Evolutionary conservation across 1,140 invertebrate genomes (phyloP).

Genomic region (Papilio aristodemus): DNA sequence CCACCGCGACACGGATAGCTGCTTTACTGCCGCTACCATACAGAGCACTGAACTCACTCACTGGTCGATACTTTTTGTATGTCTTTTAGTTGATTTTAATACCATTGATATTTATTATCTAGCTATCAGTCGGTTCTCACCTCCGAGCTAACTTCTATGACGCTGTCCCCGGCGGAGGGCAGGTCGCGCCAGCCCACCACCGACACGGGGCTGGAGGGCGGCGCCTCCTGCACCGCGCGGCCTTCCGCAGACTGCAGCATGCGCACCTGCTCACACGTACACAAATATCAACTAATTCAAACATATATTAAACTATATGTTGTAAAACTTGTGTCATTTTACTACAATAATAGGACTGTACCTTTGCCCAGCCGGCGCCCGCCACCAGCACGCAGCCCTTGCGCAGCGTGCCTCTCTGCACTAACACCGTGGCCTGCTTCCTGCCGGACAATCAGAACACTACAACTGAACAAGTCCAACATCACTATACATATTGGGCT

Average conservation of each 20-base stretch:
- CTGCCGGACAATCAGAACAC: slow-evolving; percentile 81
- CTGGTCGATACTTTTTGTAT: no score
- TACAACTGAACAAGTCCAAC: no score
- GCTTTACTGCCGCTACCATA: no score
- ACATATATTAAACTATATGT: no score
- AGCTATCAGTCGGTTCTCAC: slow-evolving; percentile 45
- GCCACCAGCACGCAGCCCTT: slow-evolving; percentile 91
- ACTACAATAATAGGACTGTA: slow-evolving; percentile 36
- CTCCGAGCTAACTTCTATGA: slow-evolving; percentile 91
- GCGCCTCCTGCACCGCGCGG: slow-evolving; percentile 83
- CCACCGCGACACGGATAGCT: no score
- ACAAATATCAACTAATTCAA: slow-evolving; percentile 10
- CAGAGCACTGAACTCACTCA: no score
- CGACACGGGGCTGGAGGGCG: slow-evolving; percentile 91
- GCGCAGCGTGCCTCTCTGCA: slow-evolving; percentile 94
- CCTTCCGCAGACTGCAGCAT: slow-evolving; percentile 92
- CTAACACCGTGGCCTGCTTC: slow-evolving; percentile 92
- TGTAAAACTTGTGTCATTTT: no score
- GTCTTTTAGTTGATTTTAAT: no score
- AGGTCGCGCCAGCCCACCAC: slow-evolving; percentile 94
- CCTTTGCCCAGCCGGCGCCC: slow-evolving; percentile 90
- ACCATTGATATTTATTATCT: no score
- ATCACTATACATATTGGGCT: no score
- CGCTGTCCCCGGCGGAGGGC: slow-evolving; percentile 92
- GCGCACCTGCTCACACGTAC: slow-evolving; percentile 81